Evolutionary conservation across 2,113 vertebrate species (phyloP).

Genomic region (Zingel zingel): DNA sequence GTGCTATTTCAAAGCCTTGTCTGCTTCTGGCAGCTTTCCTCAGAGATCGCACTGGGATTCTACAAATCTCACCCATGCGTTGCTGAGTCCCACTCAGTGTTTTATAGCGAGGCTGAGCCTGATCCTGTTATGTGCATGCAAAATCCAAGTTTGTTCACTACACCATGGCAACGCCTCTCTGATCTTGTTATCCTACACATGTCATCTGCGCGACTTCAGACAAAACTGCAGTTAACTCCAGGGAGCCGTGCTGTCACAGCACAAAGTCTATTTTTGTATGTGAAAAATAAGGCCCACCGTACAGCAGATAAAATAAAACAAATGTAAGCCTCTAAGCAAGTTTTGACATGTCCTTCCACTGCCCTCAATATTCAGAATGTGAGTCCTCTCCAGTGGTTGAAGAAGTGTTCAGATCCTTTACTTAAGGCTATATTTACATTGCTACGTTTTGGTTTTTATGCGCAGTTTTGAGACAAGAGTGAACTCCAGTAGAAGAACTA

Average conservation of each 20-base stretch:
- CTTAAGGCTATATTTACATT: no score
- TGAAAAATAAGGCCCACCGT: slow-evolving; percentile 24
- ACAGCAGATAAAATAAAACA: slow-evolving; percentile 14
- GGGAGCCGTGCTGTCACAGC: slow-evolving; percentile 15
- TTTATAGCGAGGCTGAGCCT: slow-evolving; percentile 28
- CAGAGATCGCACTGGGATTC: slow-evolving; percentile 69
- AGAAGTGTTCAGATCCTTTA: no score
- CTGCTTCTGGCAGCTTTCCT: slow-evolving; percentile 46
- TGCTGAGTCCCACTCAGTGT: slow-evolving; percentile 27
- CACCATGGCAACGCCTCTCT: slow-evolving; percentile 29
- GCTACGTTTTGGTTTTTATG: no score
- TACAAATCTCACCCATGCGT: slow-evolving; percentile 77
- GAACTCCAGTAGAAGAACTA: no score
- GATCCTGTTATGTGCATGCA: slow-evolving; percentile 24
- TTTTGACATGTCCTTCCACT: slow-evolving; percentile 35
- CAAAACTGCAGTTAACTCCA: slow-evolving; percentile 29
- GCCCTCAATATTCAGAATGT: slow-evolving; percentile 15
- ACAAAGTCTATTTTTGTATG: slow-evolving; percentile 19
- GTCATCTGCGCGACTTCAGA: slow-evolving; percentile 33
- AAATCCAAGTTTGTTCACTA: slow-evolving; percentile 34
- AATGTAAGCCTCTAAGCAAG: slow-evolving; percentile 8
- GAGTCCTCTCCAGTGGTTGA: neutral
- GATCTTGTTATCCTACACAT: slow-evolving; percentile 34
- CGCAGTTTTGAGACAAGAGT: no score
- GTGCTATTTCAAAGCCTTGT: slow-evolving; percentile 58